Evolutionary conservation across 2,888 invertebrate genomes (phyloP).

Genomic region (Nematopogon swammerdamellus): DNA sequence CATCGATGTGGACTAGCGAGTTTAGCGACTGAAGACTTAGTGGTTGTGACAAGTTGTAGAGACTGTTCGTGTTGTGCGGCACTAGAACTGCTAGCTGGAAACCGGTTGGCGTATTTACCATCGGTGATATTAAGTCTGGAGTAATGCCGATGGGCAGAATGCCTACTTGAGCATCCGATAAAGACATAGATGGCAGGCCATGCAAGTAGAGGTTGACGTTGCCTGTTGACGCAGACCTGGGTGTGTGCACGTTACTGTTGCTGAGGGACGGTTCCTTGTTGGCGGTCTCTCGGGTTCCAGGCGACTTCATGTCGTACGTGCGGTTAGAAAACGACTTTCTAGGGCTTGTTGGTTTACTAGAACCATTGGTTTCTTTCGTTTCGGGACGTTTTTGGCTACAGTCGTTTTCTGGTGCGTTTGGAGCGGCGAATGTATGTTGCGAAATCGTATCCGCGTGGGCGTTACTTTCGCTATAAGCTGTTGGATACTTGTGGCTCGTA

Average conservation of each 20-base stretch:
- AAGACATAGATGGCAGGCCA: constrained; percentile 37
- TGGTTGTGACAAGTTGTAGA: constrained; percentile 28
- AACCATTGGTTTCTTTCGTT: not conserved
- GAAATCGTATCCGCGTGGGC: not conserved
- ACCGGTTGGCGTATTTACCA: constrained; percentile 36
- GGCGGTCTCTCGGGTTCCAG: constrained; percentile 24
- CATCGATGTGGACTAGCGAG: constrained; percentile 31
- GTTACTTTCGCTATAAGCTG: not conserved
- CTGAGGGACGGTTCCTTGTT: too few relatives aligned
- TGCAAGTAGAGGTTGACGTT: constrained; percentile 44
- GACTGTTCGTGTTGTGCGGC: constrained; percentile 44
- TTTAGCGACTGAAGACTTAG: constrained; percentile 28
- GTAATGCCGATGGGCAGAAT: constrained; percentile 44
- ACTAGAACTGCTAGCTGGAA: constrained; percentile 61
- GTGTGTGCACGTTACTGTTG: constrained; percentile 23
- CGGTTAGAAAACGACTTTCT: not conserved
- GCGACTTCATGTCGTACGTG: constrained; percentile 40
- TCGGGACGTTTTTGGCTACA: not conserved
- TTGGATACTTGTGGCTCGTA: constrained; percentile 21
- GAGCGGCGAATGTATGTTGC: not conserved
- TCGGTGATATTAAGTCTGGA: constrained; percentile 29
- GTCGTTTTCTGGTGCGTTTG: not conserved
- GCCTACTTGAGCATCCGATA: constrained; percentile 41
- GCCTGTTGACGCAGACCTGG: constrained; percentile 36
- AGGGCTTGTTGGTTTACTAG: not conserved